These are phyloP conservation scores for Aphelinus certus DNA, from an alignment of 1,140 invertebrate species.

Conservation along the genomic window DNA sequence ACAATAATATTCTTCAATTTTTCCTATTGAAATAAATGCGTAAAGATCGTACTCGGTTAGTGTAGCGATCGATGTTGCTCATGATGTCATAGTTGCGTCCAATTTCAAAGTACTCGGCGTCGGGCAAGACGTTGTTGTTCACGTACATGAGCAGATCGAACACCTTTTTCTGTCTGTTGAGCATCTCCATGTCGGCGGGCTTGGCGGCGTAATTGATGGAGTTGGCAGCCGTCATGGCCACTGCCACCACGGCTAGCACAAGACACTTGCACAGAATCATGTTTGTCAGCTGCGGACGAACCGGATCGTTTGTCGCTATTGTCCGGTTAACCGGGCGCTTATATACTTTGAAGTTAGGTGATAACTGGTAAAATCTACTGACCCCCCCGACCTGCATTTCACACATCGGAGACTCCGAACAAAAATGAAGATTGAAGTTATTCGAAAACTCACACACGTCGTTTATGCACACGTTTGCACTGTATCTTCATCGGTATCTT, in stretches of 20 bases:
- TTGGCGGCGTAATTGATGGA: not conserved
- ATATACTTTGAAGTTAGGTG: conserved; percentile 12
- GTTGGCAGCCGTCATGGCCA: not conserved
- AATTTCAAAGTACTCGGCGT: conserved; percentile 64
- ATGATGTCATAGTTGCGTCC: conserved; percentile 68
- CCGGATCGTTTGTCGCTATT: not conserved
- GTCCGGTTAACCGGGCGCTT: not conserved
- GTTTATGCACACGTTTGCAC: not conserved
- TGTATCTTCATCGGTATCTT: not conserved
- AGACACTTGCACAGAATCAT: conserved; percentile 14
- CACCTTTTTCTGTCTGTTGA: conserved; percentile 70
- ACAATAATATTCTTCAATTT: too few species aligned
- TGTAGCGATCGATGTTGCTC: conserved; percentile 64
- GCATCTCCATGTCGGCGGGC: conserved; percentile 63
- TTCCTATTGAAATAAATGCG: not conserved
- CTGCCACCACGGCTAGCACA: conserved; percentile 14
- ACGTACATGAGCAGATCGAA: conserved; percentile 72
- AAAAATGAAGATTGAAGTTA: conserved; percentile 5
- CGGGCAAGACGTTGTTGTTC: conserved; percentile 65
- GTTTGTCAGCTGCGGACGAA: conserved; percentile 5
- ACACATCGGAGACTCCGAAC: not conserved
- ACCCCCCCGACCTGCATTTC: conserved; percentile 10
- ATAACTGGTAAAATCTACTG: conserved; percentile 27
- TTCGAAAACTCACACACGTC: not conserved
- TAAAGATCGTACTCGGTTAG: conserved; percentile 47